Percentiles rank a stretch among this genome's conserved stretches.
Conservation (phyloP, 2,888 invertebrate genomes). For the Leptopterna dolabrata region DNA sequence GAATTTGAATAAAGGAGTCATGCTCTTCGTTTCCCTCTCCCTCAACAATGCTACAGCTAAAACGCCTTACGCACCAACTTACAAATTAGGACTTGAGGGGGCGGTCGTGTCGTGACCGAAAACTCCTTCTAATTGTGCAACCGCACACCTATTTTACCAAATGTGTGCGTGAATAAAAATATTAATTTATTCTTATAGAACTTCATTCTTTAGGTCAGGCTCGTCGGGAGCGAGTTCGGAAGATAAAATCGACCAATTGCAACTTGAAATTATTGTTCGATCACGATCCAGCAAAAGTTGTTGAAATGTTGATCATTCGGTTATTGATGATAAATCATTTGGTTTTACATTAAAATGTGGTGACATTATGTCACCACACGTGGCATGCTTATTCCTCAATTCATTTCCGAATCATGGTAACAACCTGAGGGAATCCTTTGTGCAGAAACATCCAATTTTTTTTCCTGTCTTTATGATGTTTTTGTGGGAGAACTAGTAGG, state of each 20-base stretch:
- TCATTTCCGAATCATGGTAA: too few species aligned
- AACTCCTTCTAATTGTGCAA: constrained; percentile 45
- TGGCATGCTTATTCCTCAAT: too few species aligned
- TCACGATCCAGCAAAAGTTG: background rate
- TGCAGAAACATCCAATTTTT: too few species aligned
- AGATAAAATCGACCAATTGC: background rate
- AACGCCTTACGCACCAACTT: constrained; percentile 33
- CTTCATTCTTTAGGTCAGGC: background rate
- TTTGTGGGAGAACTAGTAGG: too few species aligned
- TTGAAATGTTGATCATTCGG: background rate
- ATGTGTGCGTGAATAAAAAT: background rate
- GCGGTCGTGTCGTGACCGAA: constrained; percentile 47
- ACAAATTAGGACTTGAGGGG: constrained; percentile 46
- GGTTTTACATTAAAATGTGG: too few species aligned
- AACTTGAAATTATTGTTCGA: background rate
- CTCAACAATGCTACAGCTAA: background rate
- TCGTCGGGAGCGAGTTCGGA: background rate
- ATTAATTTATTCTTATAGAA: constrained; percentile 35
- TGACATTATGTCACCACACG: too few species aligned
- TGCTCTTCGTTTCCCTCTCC: background rate
- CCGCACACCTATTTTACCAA: background rate
- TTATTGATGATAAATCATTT: too few species aligned
- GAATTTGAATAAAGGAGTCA: constrained; percentile 50
- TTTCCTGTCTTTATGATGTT: too few species aligned
- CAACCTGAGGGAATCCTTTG: too few species aligned